A percentile compares a stretch with the other conserved stretches of the same genome.
Conservation (phyloP, 2,797 vertebrate genomes). For the Catamblyrhynchus diadema region DNA sequence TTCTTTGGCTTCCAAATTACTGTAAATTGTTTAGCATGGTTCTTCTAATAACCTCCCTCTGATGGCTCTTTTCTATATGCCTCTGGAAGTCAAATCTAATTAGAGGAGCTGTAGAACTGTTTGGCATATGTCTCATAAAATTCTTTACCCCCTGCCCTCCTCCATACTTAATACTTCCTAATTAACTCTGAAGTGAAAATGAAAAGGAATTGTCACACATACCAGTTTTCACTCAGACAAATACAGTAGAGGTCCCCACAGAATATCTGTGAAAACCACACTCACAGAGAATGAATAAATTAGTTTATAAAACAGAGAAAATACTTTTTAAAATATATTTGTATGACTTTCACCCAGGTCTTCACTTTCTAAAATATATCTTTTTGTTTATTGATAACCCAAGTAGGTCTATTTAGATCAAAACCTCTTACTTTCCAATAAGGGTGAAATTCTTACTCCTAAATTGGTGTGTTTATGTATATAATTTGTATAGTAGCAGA, state of each 20-base stretch:
- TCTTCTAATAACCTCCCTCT: slow-evolving; percentile 31
- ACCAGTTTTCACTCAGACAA: background rate
- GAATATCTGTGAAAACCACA: background rate
- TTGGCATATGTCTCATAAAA: slow-evolving; percentile 37
- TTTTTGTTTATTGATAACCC: background rate
- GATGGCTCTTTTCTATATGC: background rate
- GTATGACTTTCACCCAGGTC: background rate
- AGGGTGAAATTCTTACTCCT: background rate
- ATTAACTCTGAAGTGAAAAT: slow-evolving; percentile 53
- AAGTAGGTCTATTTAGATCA: background rate
- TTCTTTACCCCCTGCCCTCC: slow-evolving; percentile 13
- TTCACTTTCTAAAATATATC: background rate
- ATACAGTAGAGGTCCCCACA: background rate
- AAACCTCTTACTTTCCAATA: background rate
- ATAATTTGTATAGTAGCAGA: background rate
- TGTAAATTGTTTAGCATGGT: slow-evolving; percentile 11
- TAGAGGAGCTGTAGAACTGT: slow-evolving; percentile 28
- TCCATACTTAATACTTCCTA: slow-evolving; percentile 39
- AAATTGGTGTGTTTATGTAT: background rate
- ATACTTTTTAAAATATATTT: fast-evolving
- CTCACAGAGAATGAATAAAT: background rate
- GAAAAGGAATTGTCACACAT: slow-evolving; percentile 3
- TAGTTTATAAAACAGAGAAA: background rate
- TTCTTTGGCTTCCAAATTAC: background rate
- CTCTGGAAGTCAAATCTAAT: slow-evolving; percentile 47